Percentiles rank a stretch among this genome's conserved stretches.
phyloP scores from a whole-genome alignment of 2,113 vertebrate genomes.

The Microtus pennsylvanicus region DNA sequence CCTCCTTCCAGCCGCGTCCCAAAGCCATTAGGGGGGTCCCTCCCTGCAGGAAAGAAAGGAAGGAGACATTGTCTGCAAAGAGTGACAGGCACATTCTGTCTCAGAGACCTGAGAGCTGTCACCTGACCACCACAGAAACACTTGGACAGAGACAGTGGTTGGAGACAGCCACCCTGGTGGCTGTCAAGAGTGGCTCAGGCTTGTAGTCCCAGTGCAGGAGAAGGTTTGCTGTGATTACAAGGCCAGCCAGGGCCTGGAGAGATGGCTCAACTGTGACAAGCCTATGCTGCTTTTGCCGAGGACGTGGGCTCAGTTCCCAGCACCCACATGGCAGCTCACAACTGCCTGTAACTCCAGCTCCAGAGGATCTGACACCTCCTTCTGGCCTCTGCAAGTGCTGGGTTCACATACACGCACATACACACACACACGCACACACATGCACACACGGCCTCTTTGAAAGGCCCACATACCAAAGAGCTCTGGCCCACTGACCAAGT shows the following conservation, averaged over 20 bases:
- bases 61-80: background rate
- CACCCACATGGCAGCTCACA: background rate
- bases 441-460: background rate
- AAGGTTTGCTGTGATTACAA: background rate
- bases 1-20: background rate
- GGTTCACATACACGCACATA: too few species aligned
- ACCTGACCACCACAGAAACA: background rate
- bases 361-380: background rate
- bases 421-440: too few species aligned
- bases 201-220: background rate
- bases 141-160: background rate
- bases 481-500: background rate
- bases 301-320: background rate
- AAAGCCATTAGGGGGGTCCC: background rate
- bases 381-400: background rate
- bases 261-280: background rate
- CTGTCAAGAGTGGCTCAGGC: too few species aligned
- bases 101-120: background rate
- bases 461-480: background rate
- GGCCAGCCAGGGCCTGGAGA: background rate
- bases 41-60: background rate
- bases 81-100: too few species aligned
- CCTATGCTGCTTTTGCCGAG: background rate
- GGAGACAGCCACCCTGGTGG: background rate
- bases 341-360: background rate